Percentiles rank a stretch among this genome's conserved stretches.
Evolutionary conservation across 2,113 vertebrate species (phyloP).

Genomic region (Crotalus tigris): DNA sequence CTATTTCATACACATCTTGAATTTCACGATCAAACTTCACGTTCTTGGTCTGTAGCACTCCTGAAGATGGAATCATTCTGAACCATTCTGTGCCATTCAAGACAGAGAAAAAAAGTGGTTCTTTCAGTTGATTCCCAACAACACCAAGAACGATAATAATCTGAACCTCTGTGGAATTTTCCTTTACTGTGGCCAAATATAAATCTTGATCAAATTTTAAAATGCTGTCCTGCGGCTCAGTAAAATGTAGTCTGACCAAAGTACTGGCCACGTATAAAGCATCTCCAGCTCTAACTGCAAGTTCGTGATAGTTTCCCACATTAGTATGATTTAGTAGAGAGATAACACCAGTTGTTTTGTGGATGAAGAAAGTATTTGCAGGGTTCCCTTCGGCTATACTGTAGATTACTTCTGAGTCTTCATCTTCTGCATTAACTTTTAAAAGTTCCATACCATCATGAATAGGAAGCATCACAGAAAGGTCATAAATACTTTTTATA

Average conservation of each 20-base stretch:
- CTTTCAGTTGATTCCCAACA: conserved; percentile 81
- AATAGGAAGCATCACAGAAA: conserved; percentile 72
- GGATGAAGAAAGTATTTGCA: conserved; percentile 76
- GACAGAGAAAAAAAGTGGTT: conserved; percentile 82
- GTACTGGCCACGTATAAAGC: conserved; percentile 80
- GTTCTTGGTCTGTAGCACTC: conserved; percentile 84
- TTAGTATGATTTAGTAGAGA: conserved; percentile 72
- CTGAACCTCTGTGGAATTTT: conserved; percentile 76
- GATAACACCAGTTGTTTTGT: conserved; percentile 77
- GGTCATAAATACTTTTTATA: conserved; percentile 69
- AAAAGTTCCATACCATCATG: conserved; percentile 80
- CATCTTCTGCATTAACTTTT: conserved; percentile 78
- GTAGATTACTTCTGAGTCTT: conserved; percentile 85
- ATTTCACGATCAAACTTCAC: conserved; percentile 85
- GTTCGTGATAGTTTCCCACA: conserved; percentile 69
- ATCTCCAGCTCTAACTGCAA: conserved; percentile 81
- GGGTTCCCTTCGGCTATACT: conserved; percentile 79
- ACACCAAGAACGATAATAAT: conserved; percentile 76
- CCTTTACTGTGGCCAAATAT: conserved; percentile 74
- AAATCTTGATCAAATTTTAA: conserved; percentile 76
- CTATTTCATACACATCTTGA: conserved; percentile 75
- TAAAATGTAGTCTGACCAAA: conserved; percentile 77
- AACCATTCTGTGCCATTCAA: conserved; percentile 82
- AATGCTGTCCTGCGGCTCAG: conserved; percentile 62
- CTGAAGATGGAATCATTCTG: conserved; percentile 78